phyloP scores from a whole-genome alignment of 2,888 invertebrate species.

The Synergus laeviventris region DNA sequence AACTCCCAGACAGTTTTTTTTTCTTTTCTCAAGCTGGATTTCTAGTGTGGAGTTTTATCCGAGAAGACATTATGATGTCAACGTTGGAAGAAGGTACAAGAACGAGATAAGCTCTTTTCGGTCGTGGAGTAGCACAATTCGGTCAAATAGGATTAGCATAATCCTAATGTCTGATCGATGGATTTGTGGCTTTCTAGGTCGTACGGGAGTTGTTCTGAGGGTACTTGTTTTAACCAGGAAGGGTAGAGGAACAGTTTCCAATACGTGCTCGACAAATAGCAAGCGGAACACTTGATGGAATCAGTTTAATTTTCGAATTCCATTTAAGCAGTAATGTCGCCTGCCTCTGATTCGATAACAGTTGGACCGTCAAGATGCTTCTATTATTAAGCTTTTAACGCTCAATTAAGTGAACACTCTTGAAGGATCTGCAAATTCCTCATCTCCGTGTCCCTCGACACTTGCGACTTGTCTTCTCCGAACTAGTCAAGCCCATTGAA shows the following conservation, averaged over 20 bases:
- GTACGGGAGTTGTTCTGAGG: not conserved
- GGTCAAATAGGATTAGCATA: constrained; percentile 58
- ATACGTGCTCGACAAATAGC: constrained; percentile 6
- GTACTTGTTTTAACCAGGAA: constrained; percentile 1
- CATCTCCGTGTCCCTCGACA: not conserved
- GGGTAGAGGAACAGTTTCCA: not conserved
- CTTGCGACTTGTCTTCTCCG: not conserved
- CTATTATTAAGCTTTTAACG: not conserved
- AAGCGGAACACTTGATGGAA: constrained; percentile 44
- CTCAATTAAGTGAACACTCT: constrained; percentile 1
- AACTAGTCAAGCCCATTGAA: not conserved
- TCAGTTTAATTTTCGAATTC: constrained; percentile 47
- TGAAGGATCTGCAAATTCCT: not conserved
- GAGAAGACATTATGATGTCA: constrained; percentile 20
- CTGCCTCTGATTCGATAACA: not conserved
- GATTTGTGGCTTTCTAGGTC: constrained; percentile 39
- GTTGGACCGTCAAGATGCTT: not conserved
- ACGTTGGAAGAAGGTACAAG: constrained; percentile 23
- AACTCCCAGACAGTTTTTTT: not conserved
- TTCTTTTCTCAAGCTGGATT: not conserved
- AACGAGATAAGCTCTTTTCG: constrained; percentile 50
- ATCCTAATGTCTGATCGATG: constrained; percentile 62
- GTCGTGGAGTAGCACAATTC: constrained; percentile 43
- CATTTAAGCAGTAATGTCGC: constrained; percentile 43
- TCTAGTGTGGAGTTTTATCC: constrained; percentile 34